These are phyloP conservation scores for Alouatta palliata DNA, from an alignment of 2,113 vertebrate species.

Conservation along the genomic window DNA sequence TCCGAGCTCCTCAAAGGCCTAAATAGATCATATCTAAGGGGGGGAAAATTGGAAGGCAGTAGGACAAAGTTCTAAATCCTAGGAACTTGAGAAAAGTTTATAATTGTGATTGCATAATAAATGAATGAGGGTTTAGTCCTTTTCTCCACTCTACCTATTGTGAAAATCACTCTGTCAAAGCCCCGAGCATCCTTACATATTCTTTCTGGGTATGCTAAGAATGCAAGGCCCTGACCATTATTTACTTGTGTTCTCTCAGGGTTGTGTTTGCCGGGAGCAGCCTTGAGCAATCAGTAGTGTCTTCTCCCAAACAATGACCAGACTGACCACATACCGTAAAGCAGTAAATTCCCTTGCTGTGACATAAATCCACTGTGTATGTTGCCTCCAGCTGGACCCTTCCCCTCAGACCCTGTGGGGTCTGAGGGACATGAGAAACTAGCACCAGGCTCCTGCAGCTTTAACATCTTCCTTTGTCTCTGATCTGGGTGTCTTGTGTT, in stretches of 20 bases:
- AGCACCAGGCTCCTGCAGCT: not conserved
- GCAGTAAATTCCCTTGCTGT: not conserved
- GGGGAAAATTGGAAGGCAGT: not conserved
- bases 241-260: not conserved
- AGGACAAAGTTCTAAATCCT: not conserved
- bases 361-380: not conserved
- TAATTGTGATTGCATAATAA: not conserved
- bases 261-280: not conserved
- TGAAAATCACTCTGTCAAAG: not conserved
- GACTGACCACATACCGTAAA: not conserved
- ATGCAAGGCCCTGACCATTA: not conserved
- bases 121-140: not conserved
- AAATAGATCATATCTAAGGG: not conserved
- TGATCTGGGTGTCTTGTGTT: not conserved
- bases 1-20: not conserved
- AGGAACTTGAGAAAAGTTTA: slow-evolving; percentile 15
- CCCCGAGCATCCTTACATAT: not conserved
- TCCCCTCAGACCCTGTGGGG: not conserved
- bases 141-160: not conserved
- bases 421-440: not conserved
- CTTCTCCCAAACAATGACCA: not conserved
- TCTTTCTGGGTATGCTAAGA: not conserved
- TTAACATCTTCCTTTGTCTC: not conserved
- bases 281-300: not conserved
- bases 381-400: not conserved